Evolutionary conservation across 2,113 vertebrate genomes (phyloP).

Genomic region (zebrafish (Danio rerio)): DNA sequence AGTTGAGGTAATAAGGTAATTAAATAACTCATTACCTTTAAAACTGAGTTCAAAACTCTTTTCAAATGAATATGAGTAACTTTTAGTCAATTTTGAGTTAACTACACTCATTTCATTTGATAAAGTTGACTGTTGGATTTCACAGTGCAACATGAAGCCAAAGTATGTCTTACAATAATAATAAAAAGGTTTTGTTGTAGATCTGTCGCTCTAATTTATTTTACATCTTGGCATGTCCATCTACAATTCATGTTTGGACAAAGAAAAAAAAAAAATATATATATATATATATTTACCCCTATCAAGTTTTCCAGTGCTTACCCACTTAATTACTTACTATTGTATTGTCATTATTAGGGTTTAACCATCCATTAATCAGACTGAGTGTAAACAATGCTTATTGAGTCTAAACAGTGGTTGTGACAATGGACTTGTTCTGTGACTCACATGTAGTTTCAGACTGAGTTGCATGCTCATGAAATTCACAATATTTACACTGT

Average conservation of each 20-base stretch:
- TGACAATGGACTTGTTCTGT: slow-evolving; percentile 17
- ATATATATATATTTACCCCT: too few relatives aligned
- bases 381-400: slow-evolving; percentile 4
- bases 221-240: not conserved
- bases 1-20: not conserved
- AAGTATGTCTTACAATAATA: not conserved
- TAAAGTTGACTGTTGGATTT: too few relatives aligned
- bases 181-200: too few relatives aligned
- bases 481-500: not conserved
- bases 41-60: too few relatives aligned
- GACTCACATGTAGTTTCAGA: not conserved
- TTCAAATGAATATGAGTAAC: too few relatives aligned
- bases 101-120: too few relatives aligned
- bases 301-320: too few relatives aligned
- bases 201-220: not conserved
- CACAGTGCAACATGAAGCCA: not conserved
- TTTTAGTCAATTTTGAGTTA: too few relatives aligned
- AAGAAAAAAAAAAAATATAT: not conserved
- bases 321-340: not conserved
- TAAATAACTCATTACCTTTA: too few relatives aligned
- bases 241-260: not conserved
- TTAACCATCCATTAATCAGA: not conserved
- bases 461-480: slow-evolving; percentile 2
- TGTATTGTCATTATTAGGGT: not conserved
- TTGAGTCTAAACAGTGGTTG: not conserved